These are phyloP conservation scores for Mnemiopsis leidyi DNA, from an alignment of 37 sponge, comb jelly and placozoan species.

Conservation along the genomic window DNA sequence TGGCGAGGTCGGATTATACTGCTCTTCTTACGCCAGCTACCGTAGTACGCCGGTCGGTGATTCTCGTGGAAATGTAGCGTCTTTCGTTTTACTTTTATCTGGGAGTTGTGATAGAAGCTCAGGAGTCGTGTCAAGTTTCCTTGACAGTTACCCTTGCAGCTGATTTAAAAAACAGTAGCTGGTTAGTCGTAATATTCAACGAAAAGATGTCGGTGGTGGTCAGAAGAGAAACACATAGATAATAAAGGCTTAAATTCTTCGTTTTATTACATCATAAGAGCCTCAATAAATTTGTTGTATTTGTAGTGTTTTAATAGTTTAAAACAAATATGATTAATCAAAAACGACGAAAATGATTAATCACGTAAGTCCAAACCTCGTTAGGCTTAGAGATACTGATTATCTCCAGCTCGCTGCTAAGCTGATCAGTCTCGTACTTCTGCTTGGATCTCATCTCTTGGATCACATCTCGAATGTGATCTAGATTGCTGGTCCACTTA, in stretches of 20 bases:
- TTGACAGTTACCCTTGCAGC: too few relatives aligned
- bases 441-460: constrained; percentile 19
- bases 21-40: constrained; percentile 81
- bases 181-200: too few relatives aligned
- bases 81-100: constrained; percentile 72
- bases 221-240: too few relatives aligned
- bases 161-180: too few relatives aligned
- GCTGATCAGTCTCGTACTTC: background rate
- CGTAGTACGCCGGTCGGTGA: constrained; percentile 91
- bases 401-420: constrained; percentile 11
- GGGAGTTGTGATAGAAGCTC: background rate
- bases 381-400: background rate
- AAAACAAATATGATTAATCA: too few relatives aligned
- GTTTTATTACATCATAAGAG: too few relatives aligned
- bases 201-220: too few relatives aligned
- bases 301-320: too few relatives aligned
- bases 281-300: too few relatives aligned
- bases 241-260: too few relatives aligned
- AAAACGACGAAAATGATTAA: background rate
- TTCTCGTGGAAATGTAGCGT: constrained; percentile 91
- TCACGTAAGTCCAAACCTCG: constrained; percentile 1
- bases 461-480: background rate
- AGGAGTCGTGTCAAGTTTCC: too few relatives aligned
- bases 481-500: background rate
- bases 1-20: constrained; percentile 70